phyloP scores from a whole-genome alignment of 2,888 invertebrate species.

The Tenthredo scrophulariae region DNA sequence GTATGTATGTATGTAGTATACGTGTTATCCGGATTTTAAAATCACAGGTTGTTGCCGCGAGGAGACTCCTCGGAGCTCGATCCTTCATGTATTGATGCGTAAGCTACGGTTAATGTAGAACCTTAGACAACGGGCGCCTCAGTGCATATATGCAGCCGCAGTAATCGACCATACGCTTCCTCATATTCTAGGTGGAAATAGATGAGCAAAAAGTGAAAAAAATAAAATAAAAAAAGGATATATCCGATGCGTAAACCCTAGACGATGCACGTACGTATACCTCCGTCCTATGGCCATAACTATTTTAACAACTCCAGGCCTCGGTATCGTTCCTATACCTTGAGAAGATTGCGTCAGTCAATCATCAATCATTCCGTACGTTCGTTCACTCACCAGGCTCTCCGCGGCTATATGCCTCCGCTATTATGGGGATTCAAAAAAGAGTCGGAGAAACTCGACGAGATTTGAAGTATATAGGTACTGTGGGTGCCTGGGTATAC shows the following conservation, averaged over 20 bases:
- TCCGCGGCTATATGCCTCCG: not conserved
- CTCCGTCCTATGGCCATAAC: not conserved
- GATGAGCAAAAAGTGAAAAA: not conserved
- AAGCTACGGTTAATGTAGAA: not conserved
- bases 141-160: too few relatives aligned
- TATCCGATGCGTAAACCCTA: not conserved
- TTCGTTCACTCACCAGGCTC: constrained; percentile 20
- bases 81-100: not conserved
- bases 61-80: not conserved
- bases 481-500: not conserved
- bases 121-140: not conserved
- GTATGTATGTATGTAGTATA: not conserved
- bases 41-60: not conserved
- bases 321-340: not conserved
- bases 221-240: not conserved
- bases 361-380: constrained; percentile 49
- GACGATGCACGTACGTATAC: not conserved
- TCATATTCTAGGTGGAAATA: not conserved
- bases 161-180: not conserved
- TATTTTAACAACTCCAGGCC: constrained; percentile 16
- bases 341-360: constrained; percentile 51
- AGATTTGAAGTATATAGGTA: not conserved
- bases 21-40: constrained; percentile 19
- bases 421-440: constrained; percentile 43
- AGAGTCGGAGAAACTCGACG: constrained; percentile 26